Evolutionary conservation across 2,888 invertebrate species (phyloP).

Genomic region (Brachynemurus nebulosus): DNA sequence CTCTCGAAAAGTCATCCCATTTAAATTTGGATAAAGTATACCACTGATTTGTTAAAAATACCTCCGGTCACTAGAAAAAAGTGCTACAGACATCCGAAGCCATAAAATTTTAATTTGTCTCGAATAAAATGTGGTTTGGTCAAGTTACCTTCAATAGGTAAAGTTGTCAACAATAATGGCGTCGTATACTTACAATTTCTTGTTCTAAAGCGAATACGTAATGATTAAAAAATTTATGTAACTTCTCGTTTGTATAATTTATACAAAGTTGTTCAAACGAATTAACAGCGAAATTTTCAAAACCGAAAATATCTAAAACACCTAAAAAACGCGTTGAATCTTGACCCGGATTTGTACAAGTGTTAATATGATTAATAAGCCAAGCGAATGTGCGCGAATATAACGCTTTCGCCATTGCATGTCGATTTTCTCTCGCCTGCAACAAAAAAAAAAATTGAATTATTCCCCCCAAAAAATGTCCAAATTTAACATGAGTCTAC

Average conservation of each 20-base stretch:
- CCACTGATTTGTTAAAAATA: too few species aligned
- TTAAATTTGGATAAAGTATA: too few species aligned
- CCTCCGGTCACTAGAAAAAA: too few species aligned
- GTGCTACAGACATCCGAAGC: too few species aligned
- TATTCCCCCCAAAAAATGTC: background rate
- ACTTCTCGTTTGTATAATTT: slow-evolving; percentile 87
- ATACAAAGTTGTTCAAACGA: slow-evolving; percentile 88
- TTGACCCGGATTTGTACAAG: slow-evolving; percentile 77
- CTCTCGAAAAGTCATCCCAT: too few species aligned
- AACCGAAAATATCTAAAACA: slow-evolving; percentile 86
- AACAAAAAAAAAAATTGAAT: slow-evolving; percentile 18
- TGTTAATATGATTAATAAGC: slow-evolving; percentile 86
- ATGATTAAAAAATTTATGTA: slow-evolving; percentile 93
- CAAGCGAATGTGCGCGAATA: slow-evolving; percentile 85
- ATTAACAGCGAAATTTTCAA: slow-evolving; percentile 83
- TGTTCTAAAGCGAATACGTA: slow-evolving; percentile 91
- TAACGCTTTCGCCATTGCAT: slow-evolving; percentile 85
- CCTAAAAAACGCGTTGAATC: slow-evolving; percentile 68
- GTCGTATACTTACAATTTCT: slow-evolving; percentile 78
- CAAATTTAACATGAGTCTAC: slow-evolving; percentile 31
- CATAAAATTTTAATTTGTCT: too few species aligned
- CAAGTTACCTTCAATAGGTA: too few species aligned
- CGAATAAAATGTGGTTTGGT: too few species aligned
- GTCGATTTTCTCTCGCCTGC: slow-evolving; percentile 76
- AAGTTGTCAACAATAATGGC: too few species aligned